Percentiles rank a stretch among this genome's conserved stretches.
These are phyloP conservation scores for Rhynchomys soricoides DNA, from an alignment of 2,113 vertebrate genomes.

Conservation along the genomic window DNA sequence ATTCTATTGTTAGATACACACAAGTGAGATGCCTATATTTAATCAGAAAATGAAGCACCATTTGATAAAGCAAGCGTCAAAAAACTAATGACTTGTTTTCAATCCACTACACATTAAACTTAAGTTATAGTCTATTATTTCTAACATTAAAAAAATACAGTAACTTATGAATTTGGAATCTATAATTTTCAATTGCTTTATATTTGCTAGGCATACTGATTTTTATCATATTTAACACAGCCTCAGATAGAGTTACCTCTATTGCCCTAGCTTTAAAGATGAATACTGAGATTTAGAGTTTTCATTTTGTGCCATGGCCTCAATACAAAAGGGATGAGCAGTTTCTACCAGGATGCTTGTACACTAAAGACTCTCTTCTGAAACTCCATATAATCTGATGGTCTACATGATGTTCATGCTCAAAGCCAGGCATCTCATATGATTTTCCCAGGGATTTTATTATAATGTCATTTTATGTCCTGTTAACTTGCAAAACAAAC, in stretches of 20 bases:
- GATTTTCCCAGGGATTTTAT: not conserved
- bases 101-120: not conserved
- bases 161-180: not conserved
- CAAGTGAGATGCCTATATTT: not conserved
- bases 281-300: not conserved
- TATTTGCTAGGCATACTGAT: not conserved
- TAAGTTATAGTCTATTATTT: not conserved
- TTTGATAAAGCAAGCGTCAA: not conserved
- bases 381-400: not conserved
- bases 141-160: not conserved
- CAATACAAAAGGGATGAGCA: not conserved
- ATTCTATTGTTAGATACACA: not conserved
- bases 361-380: not conserved
- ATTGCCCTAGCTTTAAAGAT: not conserved
- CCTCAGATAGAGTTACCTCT: not conserved
- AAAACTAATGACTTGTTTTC: not conserved
- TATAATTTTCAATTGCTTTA: not conserved
- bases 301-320: not conserved
- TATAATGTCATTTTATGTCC: constrained; percentile 21
- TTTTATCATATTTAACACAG: not conserved
- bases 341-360: not conserved
- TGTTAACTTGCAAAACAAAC: constrained; percentile 52
- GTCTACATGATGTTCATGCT: not conserved
- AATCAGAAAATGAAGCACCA: not conserved
- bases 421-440: not conserved